Percentiles rank a stretch among this genome's conserved stretches.
Conservation (phyloP, 2,888 invertebrate genomes). For the Luffia ferchaultella region DNA sequence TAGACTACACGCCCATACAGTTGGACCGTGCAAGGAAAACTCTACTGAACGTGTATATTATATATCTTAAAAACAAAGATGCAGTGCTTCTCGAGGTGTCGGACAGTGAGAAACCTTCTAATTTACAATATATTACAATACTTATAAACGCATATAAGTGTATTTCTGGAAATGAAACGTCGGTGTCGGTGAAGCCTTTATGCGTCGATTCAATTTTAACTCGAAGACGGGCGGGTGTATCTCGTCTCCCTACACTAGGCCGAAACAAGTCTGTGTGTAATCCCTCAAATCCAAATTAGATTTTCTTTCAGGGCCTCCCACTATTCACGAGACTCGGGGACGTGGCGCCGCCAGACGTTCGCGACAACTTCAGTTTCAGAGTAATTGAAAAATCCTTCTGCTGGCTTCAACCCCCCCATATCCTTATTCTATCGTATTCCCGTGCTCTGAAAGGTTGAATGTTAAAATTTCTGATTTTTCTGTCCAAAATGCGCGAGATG, state of each 20-base stretch:
- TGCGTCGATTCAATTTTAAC: constrained; percentile 46
- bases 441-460: too few relatives aligned
- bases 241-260: constrained; percentile 42
- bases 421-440: background rate
- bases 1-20: too few relatives aligned
- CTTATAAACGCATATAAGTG: constrained; percentile 8
- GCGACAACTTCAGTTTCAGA: constrained; percentile 9
- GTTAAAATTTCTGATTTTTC: too few relatives aligned
- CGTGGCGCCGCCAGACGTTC: constrained; percentile 17
- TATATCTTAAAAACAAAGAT: too few relatives aligned
- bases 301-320: constrained; percentile 56
- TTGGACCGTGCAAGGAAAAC: too few relatives aligned
- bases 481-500: too few relatives aligned
- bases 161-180: constrained; percentile 32
- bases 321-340: constrained; percentile 40
- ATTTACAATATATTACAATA: too few relatives aligned
- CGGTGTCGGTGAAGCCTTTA: constrained; percentile 29
- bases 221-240: constrained; percentile 31
- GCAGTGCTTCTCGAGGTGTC: too few relatives aligned
- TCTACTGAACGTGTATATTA: too few relatives aligned
- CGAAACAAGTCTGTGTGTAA: constrained; percentile 59
- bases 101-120: too few relatives aligned
- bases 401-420: background rate
- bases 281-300: constrained; percentile 65
- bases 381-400: background rate